Conservation (phyloP, 2,113 vertebrate species). For the Emydura subglobosa region DNA sequence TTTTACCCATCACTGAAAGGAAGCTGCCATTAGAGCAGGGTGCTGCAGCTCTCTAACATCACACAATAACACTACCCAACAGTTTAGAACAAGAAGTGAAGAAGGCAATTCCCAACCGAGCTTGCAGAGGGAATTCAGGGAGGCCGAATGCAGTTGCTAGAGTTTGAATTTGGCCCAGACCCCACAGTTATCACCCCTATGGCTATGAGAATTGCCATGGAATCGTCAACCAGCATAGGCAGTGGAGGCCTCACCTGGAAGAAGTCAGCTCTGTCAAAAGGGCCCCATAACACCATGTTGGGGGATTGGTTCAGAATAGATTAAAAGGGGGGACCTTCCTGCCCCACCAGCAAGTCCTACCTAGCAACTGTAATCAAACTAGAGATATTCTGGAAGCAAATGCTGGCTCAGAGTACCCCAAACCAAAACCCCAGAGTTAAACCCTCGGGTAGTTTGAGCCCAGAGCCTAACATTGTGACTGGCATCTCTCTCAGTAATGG, state of each 20-base stretch:
- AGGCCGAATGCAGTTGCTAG: slow-evolving; percentile 42
- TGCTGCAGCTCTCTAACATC: slow-evolving; percentile 32
- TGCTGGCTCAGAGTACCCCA: not conserved
- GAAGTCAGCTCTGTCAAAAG: not conserved
- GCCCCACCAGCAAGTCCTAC: not conserved
- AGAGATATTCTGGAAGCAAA: not conserved
- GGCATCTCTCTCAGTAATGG: not conserved
- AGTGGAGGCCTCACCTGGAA: not conserved
- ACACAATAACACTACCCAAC: not conserved
- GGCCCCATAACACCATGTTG: slow-evolving; percentile 25
- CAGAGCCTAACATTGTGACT: not conserved
- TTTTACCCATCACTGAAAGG: slow-evolving; percentile 26
- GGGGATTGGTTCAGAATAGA: slow-evolving; percentile 26
- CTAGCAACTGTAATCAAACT: slow-evolving; percentile 1
- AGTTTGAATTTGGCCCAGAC: not conserved
- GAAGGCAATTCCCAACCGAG: slow-evolving; percentile 52
- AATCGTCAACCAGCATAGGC: not conserved
- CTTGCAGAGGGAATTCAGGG: slow-evolving; percentile 14
- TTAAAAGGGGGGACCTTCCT: slow-evolving; percentile 12
- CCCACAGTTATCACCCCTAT: not conserved
- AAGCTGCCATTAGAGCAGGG: not conserved
- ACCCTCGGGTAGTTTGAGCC: not conserved
- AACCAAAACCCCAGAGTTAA: not conserved
- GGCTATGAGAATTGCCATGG: not conserved
- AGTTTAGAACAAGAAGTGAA: slow-evolving; percentile 21